Conservation (phyloP, 2,888 invertebrate genomes). For the Drosophila niveifrons region DNA sequence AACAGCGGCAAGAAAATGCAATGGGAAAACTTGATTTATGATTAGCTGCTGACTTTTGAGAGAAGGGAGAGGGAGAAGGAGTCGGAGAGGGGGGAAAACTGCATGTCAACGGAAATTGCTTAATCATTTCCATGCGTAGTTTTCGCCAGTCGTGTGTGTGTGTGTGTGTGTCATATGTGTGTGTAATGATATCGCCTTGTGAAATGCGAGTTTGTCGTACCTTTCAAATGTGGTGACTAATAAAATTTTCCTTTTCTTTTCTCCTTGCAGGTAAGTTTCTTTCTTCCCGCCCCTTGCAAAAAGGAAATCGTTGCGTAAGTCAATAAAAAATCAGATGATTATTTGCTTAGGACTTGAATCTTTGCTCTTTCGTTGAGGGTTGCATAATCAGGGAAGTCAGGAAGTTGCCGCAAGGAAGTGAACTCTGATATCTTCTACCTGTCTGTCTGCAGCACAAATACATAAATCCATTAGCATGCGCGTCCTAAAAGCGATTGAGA, state of each 20-base stretch:
- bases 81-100: slow-evolving; percentile 35
- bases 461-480: slow-evolving; percentile 54
- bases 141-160: slow-evolving; percentile 23
- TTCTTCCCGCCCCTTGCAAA: slow-evolving; percentile 5
- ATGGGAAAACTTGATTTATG: slow-evolving; percentile 65
- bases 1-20: slow-evolving; percentile 39
- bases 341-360: slow-evolving; percentile 66
- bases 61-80: slow-evolving; percentile 2
- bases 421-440: slow-evolving; percentile 27
- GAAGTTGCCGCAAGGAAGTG: slow-evolving; percentile 53
- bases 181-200: slow-evolving; percentile 57
- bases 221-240: slow-evolving; percentile 52
- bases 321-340: slow-evolving; percentile 60
- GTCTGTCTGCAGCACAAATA: neutral
- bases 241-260: slow-evolving; percentile 40
- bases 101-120: slow-evolving; percentile 74
- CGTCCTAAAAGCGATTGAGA: slow-evolving; percentile 37
- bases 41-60: neutral
- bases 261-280: slow-evolving; percentile 68
- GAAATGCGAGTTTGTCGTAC: slow-evolving; percentile 40
- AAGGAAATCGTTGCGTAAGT: slow-evolving; percentile 75
- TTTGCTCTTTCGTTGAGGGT: slow-evolving; percentile 10
- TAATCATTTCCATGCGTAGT: slow-evolving; percentile 71
- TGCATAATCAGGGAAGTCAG: slow-evolving; percentile 39
- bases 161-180: neutral